Percentiles rank a stretch among this genome's conserved stretches.
Evolutionary conservation across 2,888 invertebrate species (phyloP).

Genomic region (Gymnosoma rotundatum): DNA sequence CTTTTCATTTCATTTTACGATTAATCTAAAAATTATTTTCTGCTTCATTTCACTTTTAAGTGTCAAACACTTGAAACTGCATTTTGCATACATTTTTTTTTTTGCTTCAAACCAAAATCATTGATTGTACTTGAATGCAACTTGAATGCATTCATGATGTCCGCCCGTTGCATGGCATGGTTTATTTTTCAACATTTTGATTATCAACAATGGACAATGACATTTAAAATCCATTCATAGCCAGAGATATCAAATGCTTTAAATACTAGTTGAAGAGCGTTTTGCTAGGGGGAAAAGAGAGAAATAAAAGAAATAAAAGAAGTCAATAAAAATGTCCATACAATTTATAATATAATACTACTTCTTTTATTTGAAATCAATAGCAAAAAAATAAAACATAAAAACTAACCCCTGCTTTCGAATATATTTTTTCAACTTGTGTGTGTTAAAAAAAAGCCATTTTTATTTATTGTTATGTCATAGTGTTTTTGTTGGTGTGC

Average conservation of each 20-base stretch:
- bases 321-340: conserved; percentile 69
- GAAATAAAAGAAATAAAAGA: conserved; percentile 36
- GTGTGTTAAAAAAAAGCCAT: conserved; percentile 24
- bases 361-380: conserved; percentile 47
- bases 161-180: conserved; percentile 34
- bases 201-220: conserved; percentile 69
- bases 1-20: conserved; percentile 37
- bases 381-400: conserved; percentile 27
- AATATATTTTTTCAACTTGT: conserved; percentile 1
- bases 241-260: conserved; percentile 58
- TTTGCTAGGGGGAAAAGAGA: background rate
- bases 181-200: conserved; percentile 60
- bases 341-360: conserved; percentile 45
- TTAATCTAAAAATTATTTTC: conserved; percentile 77
- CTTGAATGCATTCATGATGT: conserved; percentile 64
- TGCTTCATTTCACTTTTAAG: conserved; percentile 81
- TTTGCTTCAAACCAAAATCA: conserved; percentile 43
- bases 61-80: conserved; percentile 73
- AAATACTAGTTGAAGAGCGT: conserved; percentile 33
- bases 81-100: conserved; percentile 72
- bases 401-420: conserved; percentile 57
- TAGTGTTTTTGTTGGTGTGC: conserved; percentile 37
- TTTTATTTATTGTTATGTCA: conserved; percentile 61
- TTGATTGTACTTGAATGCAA: conserved; percentile 62
- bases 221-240: conserved; percentile 65